These are phyloP conservation scores for Hoplostethus mediterraneus DNA, from an alignment of 2,797 vertebrate species.

Conservation along the genomic window DNA sequence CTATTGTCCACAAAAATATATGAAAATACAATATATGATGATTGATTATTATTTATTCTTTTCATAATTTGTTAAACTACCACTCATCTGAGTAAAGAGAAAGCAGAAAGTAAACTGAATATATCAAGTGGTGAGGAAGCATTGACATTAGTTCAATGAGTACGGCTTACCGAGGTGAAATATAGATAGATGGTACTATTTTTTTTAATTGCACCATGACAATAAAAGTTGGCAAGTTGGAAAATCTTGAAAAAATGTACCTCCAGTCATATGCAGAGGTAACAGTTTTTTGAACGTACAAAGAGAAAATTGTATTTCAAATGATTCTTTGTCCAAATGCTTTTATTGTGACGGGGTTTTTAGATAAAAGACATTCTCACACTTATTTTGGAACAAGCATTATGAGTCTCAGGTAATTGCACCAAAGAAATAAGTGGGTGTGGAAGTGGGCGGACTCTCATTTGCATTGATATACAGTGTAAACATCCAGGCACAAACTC, in stretches of 20 bases:
- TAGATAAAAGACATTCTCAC: background rate
- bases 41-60: background rate
- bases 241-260: too few relatives aligned
- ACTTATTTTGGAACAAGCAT: background rate
- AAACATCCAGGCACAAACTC: conserved; percentile 34
- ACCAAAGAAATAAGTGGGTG: background rate
- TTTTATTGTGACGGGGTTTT: too few relatives aligned
- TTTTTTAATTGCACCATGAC: too few relatives aligned
- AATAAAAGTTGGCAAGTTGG: too few relatives aligned
- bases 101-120: background rate
- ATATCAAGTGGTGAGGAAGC: conserved; percentile 2
- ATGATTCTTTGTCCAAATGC: too few relatives aligned
- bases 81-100: background rate
- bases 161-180: too few relatives aligned
- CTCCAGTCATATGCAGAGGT: too few relatives aligned
- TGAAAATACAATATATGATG: too few relatives aligned
- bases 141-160: background rate
- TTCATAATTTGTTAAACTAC: background rate
- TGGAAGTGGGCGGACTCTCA: background rate
- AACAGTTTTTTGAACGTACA: too few relatives aligned
- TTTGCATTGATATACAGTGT: conserved; percentile 18
- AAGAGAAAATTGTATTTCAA: too few relatives aligned
- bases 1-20: too few relatives aligned
- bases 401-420: background rate
- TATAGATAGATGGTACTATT: too few relatives aligned